These are phyloP conservation scores for Ypsolopha sequella DNA, from an alignment of 2,888 invertebrate genomes.

Conservation along the genomic window DNA sequence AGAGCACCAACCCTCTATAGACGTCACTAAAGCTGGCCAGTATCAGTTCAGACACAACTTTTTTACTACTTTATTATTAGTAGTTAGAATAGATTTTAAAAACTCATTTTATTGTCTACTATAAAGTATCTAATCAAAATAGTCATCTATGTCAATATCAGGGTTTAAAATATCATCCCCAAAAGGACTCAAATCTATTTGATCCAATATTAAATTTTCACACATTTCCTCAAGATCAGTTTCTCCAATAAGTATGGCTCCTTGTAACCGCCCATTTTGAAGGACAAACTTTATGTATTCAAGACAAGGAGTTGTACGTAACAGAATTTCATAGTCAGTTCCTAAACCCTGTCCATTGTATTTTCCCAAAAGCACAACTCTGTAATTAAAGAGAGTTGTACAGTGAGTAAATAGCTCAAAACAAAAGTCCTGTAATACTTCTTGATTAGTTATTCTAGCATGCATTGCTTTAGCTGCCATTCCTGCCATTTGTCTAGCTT, in stretches of 20 bases:
- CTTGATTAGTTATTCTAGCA: constrained; percentile 69
- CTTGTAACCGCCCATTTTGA: constrained; percentile 86
- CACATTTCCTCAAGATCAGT: constrained; percentile 98
- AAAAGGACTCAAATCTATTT: constrained; percentile 87
- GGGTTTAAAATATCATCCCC: constrained; percentile 96
- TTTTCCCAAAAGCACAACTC: constrained; percentile 91
- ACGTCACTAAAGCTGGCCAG: no score
- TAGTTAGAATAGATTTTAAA: no score
- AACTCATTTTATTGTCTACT: no score
- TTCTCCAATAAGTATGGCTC: constrained; percentile 96
- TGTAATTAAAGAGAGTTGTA: constrained; percentile 93
- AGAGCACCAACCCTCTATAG: no score
- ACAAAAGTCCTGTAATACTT: constrained; percentile 89
- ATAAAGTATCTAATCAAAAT: constrained; percentile 83
- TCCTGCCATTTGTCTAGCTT: constrained; percentile 97
- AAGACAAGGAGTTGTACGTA: constrained; percentile 83
- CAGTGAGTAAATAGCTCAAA: constrained; percentile 98
- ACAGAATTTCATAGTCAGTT: constrained; percentile 83
- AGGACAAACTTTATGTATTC: constrained; percentile 93
- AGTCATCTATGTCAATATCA: constrained; percentile 97
- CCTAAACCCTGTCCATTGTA: constrained; percentile 93
- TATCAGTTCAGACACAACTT: no score
- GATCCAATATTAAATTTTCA: constrained; percentile 97
- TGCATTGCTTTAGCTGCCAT: constrained; percentile 95
- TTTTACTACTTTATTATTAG: no score